Percentiles rank a stretch among this genome's conserved stretches.
These are phyloP conservation scores for Zaprionus vittiger DNA, from an alignment of 1,140 invertebrate genomes.

Conservation along the genomic window DNA sequence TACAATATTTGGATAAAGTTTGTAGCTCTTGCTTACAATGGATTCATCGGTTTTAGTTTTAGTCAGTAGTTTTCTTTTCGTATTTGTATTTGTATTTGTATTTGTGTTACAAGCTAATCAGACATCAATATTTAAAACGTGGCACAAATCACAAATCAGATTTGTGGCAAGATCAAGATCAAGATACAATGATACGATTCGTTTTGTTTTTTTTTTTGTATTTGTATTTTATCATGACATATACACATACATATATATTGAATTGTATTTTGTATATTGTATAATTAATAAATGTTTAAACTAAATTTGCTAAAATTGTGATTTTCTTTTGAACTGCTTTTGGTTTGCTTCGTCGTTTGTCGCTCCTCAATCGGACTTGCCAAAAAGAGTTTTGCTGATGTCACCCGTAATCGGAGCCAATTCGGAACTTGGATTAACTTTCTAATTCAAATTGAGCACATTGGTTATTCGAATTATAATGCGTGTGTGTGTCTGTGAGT, in stretches of 20 bases:
- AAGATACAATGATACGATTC: slow-evolving; percentile 81
- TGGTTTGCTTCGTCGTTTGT: slow-evolving; percentile 79
- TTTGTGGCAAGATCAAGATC: slow-evolving; percentile 81
- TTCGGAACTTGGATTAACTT: slow-evolving; percentile 32
- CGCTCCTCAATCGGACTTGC: slow-evolving; percentile 32
- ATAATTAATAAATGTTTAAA: slow-evolving; percentile 76
- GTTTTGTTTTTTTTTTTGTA: slow-evolving; percentile 51
- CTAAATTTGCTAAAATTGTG: slow-evolving; percentile 81
- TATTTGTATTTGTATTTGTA: slow-evolving; percentile 25
- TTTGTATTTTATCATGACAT: slow-evolving; percentile 41
- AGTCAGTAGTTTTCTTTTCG: slow-evolving; percentile 51
- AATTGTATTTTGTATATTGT: slow-evolving; percentile 68
- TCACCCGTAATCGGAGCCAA: slow-evolving; percentile 52
- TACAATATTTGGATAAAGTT: slow-evolving; percentile 67
- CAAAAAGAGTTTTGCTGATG: slow-evolving; percentile 55
- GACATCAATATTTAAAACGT: slow-evolving; percentile 83
- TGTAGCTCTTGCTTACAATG: slow-evolving; percentile 65
- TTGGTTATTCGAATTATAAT: slow-evolving; percentile 51
- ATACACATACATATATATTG: slow-evolving; percentile 51
- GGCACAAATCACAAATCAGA: slow-evolving; percentile 82
- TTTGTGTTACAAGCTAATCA: slow-evolving; percentile 75
- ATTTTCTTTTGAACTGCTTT: slow-evolving; percentile 77
- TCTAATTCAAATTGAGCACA: slow-evolving; percentile 63
- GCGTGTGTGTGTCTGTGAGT: slow-evolving; percentile 17
- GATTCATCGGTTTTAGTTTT: slow-evolving; percentile 55